Evolutionary conservation across 2,113 vertebrate species (phyloP).

Genomic region (Chloroceryle aenea): DNA sequence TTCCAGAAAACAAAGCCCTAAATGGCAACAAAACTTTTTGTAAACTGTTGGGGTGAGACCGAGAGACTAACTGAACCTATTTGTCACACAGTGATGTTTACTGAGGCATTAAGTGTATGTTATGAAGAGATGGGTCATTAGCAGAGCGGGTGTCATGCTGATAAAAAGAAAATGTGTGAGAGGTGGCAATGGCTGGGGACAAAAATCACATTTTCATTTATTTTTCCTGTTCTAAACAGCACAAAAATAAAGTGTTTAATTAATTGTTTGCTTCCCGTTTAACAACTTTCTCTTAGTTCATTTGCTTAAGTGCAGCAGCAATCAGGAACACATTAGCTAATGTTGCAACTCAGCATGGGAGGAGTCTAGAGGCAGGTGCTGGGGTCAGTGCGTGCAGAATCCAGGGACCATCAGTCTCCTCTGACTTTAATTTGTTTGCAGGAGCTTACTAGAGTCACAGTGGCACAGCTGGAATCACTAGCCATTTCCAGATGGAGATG

Average conservation of each 20-base stretch:
- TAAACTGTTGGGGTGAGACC: not conserved
- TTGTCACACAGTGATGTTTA: not conserved
- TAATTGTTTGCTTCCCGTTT: slow-evolving; percentile 62
- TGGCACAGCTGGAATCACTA: not conserved
- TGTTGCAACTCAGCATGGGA: not conserved
- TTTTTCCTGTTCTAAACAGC: not conserved
- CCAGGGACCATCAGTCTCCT: not conserved
- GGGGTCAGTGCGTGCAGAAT: not conserved
- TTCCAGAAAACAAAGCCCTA: not conserved
- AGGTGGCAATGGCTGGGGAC: not conserved
- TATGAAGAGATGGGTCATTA: slow-evolving; percentile 46
- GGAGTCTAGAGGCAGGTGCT: not conserved
- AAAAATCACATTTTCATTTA: not conserved
- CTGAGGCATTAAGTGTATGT: slow-evolving; percentile 6
- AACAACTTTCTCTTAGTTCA: slow-evolving; percentile 30
- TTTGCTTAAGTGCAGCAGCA: slow-evolving; percentile 29
- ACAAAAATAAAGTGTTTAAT: slow-evolving; percentile 40
- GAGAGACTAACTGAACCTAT: not conserved
- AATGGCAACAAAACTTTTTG: not conserved
- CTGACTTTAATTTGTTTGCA: slow-evolving; percentile 31
- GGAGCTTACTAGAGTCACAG: slow-evolving; percentile 10
- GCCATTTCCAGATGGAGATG: slow-evolving; percentile 11
- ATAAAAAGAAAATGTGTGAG: not conserved
- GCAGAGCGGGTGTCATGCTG: not conserved
- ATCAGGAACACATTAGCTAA: slow-evolving; percentile 47